Evolutionary conservation across 2,113 vertebrate species (phyloP), one percentile per base, ranked within the genome.

Genomic region (Acrocephalus kingi): DNA sequence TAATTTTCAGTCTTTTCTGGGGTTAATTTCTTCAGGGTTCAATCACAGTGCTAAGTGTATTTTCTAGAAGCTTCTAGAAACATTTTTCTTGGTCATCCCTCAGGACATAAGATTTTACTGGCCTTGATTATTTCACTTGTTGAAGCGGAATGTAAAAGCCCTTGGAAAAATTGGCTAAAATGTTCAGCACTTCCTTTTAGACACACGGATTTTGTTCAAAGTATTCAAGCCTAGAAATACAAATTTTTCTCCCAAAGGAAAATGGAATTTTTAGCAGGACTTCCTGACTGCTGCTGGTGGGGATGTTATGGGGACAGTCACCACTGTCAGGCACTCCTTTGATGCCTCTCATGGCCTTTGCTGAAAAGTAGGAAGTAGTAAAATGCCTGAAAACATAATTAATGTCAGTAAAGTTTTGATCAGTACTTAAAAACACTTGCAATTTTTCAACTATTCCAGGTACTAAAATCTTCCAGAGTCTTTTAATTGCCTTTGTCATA

Each of bases 1-100:
- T 92, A 84, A 96, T 90, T 94, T 86, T 78, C 75, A 81, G 41
- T 72, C 83, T 78, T 88, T 72, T 89, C 48, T 41, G 58, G 91
- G 88, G 77, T 88, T 84, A 94, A 75, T 96, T 87, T 90, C 80
- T 52, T 86, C 71, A 88, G 64, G 80, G 88, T 78, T 95, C 83
- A 75, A 72, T 71, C 56, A 76, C 63, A 84, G 86, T 71, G 61
- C 85, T 93, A 92, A 81, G 30, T 64, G 39, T 41, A 74, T 92
- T 78, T 93, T 86, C 72, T 61, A 71, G 79, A 86, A 88, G 45
- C 76, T 94, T 96, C 86, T 84, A 61, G 90, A 90, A 93, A 64
- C 61, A 41, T 89, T 95, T 86, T 89, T 87, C 79, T 89, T 92
- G 88, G 76, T 84, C 56, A 48, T 80, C 84, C 69, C 74, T 75